Conservation (phyloP, 2,888 invertebrate genomes). For the Campoplex nolae region DNA sequence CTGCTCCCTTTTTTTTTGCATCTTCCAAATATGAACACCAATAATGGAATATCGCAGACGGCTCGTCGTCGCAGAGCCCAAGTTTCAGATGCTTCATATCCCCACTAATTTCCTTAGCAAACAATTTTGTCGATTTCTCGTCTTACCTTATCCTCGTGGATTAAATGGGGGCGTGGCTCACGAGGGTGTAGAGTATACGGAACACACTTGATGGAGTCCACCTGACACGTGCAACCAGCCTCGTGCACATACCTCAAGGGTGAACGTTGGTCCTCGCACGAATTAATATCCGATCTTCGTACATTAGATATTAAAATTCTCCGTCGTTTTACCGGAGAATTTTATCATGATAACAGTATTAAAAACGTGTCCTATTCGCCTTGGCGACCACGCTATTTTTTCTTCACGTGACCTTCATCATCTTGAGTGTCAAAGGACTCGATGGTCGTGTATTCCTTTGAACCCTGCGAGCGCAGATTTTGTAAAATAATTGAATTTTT, state of each 20-base stretch:
- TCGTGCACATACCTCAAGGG: neutral
- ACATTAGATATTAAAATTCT: neutral
- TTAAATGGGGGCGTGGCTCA: conserved; percentile 19
- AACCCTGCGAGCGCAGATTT: neutral
- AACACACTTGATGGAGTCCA: neutral
- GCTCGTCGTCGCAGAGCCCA: neutral
- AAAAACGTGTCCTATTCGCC: neutral
- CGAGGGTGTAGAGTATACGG: conserved; percentile 2
- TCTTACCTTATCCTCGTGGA: conserved; percentile 1
- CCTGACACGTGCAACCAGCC: conserved; percentile 18
- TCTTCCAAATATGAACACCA: neutral
- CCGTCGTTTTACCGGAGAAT: no score
- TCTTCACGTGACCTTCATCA: no score
- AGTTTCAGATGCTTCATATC: neutral
- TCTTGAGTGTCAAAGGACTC: no score
- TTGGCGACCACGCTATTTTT: no score
- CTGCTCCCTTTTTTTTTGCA: neutral
- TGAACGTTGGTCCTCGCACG: neutral
- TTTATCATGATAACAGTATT: no score
- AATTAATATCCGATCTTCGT: neutral
- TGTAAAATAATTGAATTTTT: neutral
- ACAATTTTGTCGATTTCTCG: neutral
- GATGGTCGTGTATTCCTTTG: no score
- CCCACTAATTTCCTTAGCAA: neutral
- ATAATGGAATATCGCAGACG: conserved; percentile 11